Conservation (phyloP, 2,797 vertebrate species). For the Malacoraja senta region DNA sequence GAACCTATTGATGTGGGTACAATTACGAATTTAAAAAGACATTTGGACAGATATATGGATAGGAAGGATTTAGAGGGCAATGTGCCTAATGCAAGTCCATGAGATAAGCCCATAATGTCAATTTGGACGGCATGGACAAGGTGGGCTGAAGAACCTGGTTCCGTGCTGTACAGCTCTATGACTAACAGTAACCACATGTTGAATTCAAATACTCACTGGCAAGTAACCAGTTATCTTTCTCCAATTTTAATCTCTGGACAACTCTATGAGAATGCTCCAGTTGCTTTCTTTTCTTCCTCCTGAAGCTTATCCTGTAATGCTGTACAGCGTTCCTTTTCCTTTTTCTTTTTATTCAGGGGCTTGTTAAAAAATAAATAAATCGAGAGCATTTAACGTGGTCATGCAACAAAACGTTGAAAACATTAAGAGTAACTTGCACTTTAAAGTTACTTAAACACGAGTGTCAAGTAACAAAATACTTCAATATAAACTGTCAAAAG, state of each 20-base stretch:
- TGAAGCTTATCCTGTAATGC: conserved; percentile 95
- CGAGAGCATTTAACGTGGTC: background rate
- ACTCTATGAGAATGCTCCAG: conserved; percentile 89
- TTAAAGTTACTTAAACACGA: background rate
- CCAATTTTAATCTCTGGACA: conserved; percentile 85
- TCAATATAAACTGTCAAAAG: background rate
- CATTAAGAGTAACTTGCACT: background rate
- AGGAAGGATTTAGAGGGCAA: too few relatives aligned
- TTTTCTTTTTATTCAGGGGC: conserved; percentile 97
- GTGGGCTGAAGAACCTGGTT: too few relatives aligned
- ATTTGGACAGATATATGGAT: too few relatives aligned
- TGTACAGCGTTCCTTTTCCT: conserved; percentile 95
- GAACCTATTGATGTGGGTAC: too few relatives aligned
- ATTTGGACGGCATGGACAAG: too few relatives aligned
- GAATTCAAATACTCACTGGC: conserved; percentile 72
- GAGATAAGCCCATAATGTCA: too few relatives aligned
- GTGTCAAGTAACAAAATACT: background rate
- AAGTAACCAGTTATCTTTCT: conserved; percentile 98
- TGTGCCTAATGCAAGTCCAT: too few relatives aligned
- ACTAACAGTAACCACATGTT: background rate
- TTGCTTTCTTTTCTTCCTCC: conserved; percentile 97
- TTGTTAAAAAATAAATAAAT: conserved; percentile 44
- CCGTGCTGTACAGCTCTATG: too few relatives aligned
- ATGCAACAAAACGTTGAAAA: conserved; percentile 35
- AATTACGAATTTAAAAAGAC: too few relatives aligned